These are phyloP conservation scores for Hartigia nigra DNA, from an alignment of 2,888 invertebrate species.

Conservation along the genomic window DNA sequence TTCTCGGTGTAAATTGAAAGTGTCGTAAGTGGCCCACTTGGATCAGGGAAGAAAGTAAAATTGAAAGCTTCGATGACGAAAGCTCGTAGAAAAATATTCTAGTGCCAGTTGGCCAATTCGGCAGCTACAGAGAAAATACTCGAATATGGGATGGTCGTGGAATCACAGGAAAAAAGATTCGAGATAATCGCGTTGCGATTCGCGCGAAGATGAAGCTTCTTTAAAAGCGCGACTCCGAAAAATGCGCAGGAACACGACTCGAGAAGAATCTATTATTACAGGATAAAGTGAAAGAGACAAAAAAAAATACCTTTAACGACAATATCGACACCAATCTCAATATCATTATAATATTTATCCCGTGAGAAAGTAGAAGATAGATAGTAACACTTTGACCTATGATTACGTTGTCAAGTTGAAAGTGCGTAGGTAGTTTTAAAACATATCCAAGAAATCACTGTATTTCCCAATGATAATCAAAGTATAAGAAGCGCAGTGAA, in stretches of 20 bases:
- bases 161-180: slow-evolving; percentile 64
- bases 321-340: neutral
- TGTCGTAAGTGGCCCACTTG: neutral
- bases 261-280: no score
- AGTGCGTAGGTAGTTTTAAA: neutral
- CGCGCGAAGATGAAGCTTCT: slow-evolving; percentile 7
- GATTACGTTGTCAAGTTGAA: neutral
- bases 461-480: neutral
- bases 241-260: neutral
- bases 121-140: slow-evolving; percentile 7
- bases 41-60: neutral
- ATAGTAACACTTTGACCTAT: neutral
- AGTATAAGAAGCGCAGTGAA: neutral
- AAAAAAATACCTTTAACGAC: neutral
- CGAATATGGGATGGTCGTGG: slow-evolving; percentile 65
- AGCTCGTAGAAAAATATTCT: neutral
- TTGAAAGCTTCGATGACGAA: neutral
- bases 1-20: neutral
- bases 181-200: slow-evolving; percentile 37
- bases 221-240: neutral
- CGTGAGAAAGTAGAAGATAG: neutral
- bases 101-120: neutral
- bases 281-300: neutral
- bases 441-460: neutral
- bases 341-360: neutral